Percentiles rank a stretch among this genome's conserved stretches.
These are phyloP conservation scores for Omphaloscelis lunosa DNA, from an alignment of 2,888 invertebrate species.

Conservation along the genomic window DNA sequence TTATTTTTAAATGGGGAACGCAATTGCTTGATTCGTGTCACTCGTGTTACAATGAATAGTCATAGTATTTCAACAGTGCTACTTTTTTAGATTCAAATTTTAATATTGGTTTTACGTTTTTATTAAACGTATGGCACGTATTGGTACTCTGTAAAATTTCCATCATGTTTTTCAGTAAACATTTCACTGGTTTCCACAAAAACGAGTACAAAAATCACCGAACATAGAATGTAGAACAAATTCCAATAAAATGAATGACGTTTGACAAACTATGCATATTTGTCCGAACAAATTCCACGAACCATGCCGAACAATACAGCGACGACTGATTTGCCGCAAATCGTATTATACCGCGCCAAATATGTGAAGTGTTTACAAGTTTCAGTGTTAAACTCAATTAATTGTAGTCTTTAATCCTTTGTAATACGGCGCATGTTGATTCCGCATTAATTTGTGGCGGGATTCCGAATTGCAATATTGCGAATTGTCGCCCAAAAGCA, in stretches of 20 bases:
- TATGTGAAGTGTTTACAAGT: slow-evolving; percentile 72
- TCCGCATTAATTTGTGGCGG: slow-evolving; percentile 61
- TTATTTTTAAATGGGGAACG: slow-evolving; percentile 43
- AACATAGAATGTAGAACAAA: slow-evolving; percentile 37
- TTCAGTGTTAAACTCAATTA: slow-evolving; percentile 68
- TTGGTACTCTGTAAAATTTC: slow-evolving; percentile 6
- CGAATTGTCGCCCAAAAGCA: slow-evolving; percentile 75
- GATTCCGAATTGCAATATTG: slow-evolving; percentile 73
- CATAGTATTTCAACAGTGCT: not conserved
- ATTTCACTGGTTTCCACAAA: slow-evolving; percentile 30
- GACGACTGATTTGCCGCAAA: slow-evolving; percentile 74
- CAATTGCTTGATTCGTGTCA: slow-evolving; percentile 47
- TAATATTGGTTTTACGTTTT: not conserved
- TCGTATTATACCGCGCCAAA: slow-evolving; percentile 72
- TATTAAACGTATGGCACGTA: too few relatives aligned
- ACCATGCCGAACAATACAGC: slow-evolving; percentile 71
- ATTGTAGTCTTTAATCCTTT: slow-evolving; percentile 73
- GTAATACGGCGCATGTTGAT: slow-evolving; percentile 69
- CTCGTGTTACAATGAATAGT: slow-evolving; percentile 13
- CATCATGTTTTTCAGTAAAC: slow-evolving; percentile 24
- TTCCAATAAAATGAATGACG: slow-evolving; percentile 71
- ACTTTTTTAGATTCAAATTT: not conserved
- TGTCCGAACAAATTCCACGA: slow-evolving; percentile 69
- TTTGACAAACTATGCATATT: slow-evolving; percentile 71
- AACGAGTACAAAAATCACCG: slow-evolving; percentile 22